phyloP scores from a whole-genome alignment of 2,888 invertebrate species.

The Uropetala carovei region DNA sequence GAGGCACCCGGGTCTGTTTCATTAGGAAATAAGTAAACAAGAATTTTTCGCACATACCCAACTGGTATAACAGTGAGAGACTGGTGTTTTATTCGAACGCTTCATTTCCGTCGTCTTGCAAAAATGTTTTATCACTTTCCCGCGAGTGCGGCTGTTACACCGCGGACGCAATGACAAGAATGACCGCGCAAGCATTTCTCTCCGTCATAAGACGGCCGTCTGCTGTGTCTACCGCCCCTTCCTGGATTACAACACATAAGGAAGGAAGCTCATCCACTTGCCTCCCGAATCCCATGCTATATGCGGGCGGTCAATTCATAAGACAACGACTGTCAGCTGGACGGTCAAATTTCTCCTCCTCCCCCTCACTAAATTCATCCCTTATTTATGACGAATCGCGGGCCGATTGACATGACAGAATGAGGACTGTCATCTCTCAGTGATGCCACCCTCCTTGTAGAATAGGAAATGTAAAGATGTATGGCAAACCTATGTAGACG shows the following conservation, averaged over 20 bases:
- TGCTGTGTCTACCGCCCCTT: background rate
- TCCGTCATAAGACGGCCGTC: background rate
- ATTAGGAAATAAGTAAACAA: background rate
- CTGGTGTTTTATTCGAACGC: background rate
- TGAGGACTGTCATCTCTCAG: background rate
- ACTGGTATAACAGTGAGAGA: background rate
- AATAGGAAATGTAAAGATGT: too few species aligned
- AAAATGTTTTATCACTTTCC: background rate
- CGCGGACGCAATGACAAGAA: constrained; percentile 2
- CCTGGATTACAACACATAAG: constrained; percentile 34
- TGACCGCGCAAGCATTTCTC: constrained; percentile 1
- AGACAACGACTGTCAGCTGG: constrained; percentile 2
- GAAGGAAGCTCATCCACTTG: background rate
- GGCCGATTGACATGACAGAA: background rate
- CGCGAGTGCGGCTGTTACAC: background rate
- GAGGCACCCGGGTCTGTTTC: too few species aligned
- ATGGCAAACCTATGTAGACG: too few species aligned
- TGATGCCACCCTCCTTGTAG: background rate
- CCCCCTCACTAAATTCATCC: background rate
- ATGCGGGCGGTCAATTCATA: background rate
- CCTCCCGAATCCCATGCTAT: background rate
- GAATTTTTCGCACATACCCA: background rate
- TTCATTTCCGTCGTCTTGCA: background rate
- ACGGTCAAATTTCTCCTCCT: background rate
- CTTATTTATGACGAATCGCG: background rate